Evolutionary conservation across 2,797 vertebrate species (phyloP).

Genomic region (Pipistrellus pygmaeus): DNA sequence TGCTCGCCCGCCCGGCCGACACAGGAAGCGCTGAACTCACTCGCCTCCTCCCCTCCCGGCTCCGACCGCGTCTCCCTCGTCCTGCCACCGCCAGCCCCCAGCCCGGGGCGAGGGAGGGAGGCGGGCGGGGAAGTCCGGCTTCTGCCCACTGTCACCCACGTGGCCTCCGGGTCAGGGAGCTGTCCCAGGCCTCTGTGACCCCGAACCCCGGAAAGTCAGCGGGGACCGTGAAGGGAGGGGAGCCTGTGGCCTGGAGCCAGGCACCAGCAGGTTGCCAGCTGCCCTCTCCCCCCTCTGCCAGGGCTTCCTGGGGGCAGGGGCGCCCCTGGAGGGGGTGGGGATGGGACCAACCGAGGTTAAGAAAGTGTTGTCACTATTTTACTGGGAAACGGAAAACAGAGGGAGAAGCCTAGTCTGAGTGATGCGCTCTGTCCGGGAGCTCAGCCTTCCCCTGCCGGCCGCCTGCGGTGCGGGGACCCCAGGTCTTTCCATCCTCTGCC

Average conservation of each 20-base stretch:
- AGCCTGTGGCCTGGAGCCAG: neutral
- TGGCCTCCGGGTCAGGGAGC: slow-evolving; percentile 31
- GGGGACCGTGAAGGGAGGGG: neutral
- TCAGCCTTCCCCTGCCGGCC: neutral
- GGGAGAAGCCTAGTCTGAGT: neutral
- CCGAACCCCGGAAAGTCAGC: slow-evolving; percentile 49
- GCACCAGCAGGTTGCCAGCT: neutral
- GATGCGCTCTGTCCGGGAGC: neutral
- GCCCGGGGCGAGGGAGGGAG: slow-evolving; percentile 21
- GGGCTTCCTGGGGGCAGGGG: neutral
- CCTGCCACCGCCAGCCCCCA: slow-evolving; percentile 52
- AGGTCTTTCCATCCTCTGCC: neutral
- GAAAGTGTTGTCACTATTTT: neutral
- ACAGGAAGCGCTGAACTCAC: slow-evolving; percentile 87
- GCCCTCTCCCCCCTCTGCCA: neutral
- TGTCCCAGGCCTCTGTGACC: slow-evolving; percentile 6
- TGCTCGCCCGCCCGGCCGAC: slow-evolving; percentile 81
- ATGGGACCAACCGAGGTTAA: neutral
- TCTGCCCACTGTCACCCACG: slow-evolving; percentile 27
- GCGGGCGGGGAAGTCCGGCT: neutral
- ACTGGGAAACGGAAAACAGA: neutral
- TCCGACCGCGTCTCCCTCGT: neutral
- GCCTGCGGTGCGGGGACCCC: neutral
- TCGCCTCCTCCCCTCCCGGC: neutral
- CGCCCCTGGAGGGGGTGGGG: neutral